phyloP scores from a whole-genome alignment of 1,140 invertebrate species.

The Trypoxylus dichotomus region DNA sequence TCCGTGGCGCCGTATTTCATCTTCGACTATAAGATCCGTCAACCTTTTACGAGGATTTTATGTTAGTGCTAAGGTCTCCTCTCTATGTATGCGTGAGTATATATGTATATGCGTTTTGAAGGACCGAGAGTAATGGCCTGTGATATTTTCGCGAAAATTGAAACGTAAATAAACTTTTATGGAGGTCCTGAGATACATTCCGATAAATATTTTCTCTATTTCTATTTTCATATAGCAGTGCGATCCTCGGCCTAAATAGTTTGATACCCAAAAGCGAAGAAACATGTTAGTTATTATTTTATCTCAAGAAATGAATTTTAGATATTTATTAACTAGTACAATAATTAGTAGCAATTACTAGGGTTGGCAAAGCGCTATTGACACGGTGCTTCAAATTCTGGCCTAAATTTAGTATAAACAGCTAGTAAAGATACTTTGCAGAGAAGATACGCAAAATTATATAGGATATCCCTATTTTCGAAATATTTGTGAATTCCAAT shows the following conservation, averaged over 20 bases:
- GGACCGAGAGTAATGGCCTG: conserved; percentile 44
- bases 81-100: neutral
- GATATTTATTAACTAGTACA: too few species aligned
- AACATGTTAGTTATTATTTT: too few species aligned
- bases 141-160: conserved; percentile 52
- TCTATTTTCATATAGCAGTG: neutral
- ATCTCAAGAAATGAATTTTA: too few species aligned
- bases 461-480: too few species aligned
- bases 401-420: too few species aligned
- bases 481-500: too few species aligned
- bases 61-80: conserved; percentile 42
- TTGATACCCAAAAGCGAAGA: neutral
- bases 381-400: too few species aligned
- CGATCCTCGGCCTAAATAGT: neutral
- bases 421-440: too few species aligned
- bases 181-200: conserved; percentile 7
- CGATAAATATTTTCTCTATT: conserved; percentile 20
- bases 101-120: conserved; percentile 38
- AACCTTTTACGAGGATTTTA: conserved; percentile 45
- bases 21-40: conserved; percentile 39
- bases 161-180: conserved; percentile 51
- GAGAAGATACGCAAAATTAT: too few species aligned
- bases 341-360: too few species aligned
- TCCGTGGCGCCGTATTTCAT: conserved; percentile 43
- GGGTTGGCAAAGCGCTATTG: too few species aligned